Base-by-base conservation (phyloP, 2,888 invertebrate genomes). In the Eilema sororculum region DNA sequence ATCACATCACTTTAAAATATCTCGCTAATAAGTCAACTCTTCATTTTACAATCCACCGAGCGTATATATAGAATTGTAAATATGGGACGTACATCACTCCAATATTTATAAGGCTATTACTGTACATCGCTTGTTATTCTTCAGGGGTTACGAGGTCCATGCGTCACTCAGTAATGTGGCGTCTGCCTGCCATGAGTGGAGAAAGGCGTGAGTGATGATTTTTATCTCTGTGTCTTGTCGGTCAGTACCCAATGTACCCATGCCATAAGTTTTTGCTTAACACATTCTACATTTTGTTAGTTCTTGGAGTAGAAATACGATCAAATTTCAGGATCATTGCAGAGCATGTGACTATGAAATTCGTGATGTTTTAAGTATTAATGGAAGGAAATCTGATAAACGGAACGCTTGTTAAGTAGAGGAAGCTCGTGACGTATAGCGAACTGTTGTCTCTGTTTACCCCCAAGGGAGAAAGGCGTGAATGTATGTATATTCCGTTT, bases 1-100 rank as follows among this genome's bases (percentile, higher is more conserved):
- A 85, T 76, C 81, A 66, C 80, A 75, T 69, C 67, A 67, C 75
- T 79, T 80, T 73, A 71, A 72, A 78, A 78, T 79, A 72, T 77
- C 67, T 65, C 71, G 80, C 73, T 82, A 80, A 81, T 74, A 78
- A 79, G 79, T 83, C 77, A 79, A 65, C 60, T 72, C 52, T 76
- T 79, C 73, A 13, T 57, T 61, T 56, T 10, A 64, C 46, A 68
- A 41, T 59, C 0, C n/a, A 30, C 25, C 25, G 24, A 61, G 3
- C 13, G 0, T 24, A 37, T 52, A 61, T 57, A 61, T 25, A 22
- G 28, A 62, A 56, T 9, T 46, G 63, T 60, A 24, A 9, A 62
- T 24, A 37, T 33, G 25, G 30, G 30, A 16, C 3, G 33, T 58
- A 28, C 3, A 52, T n/a, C 8, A 52, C 6, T 1, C 46, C 46